A percentile compares a stretch with the other conserved stretches of the same genome.
phyloP scores from a whole-genome alignment of 2,797 vertebrate species.

The Emydoidea blandingii region DNA sequence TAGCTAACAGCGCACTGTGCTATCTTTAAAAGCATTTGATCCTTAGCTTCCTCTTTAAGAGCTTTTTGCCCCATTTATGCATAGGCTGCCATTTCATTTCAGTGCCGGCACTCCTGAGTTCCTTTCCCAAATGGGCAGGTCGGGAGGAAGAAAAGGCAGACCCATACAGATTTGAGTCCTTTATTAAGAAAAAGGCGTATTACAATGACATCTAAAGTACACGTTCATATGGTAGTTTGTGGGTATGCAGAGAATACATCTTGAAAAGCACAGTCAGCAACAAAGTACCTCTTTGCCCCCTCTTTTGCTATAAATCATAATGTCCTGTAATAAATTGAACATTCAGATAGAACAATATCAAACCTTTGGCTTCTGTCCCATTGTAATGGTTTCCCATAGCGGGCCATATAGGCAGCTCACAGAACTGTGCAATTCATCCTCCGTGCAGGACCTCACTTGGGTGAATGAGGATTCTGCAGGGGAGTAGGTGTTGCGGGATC shows the following conservation, averaged over 20 bases:
- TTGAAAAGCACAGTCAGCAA: slow-evolving; percentile 66
- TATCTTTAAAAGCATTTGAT: neutral
- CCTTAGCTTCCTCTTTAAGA: neutral
- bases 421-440: neutral
- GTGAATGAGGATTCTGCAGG: neutral
- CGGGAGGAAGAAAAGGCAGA: neutral
- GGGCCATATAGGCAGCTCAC: neutral
- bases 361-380: slow-evolving; percentile 24
- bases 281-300: neutral
- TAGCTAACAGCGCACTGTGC: neutral
- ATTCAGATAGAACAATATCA: slow-evolving; percentile 15
- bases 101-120: neutral
- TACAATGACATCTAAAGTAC: slow-evolving; percentile 67
- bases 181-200: slow-evolving; percentile 81
- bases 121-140: neutral
- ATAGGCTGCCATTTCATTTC: neutral
- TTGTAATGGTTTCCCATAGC: neutral
- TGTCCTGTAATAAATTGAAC: neutral
- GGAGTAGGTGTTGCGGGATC: neutral
- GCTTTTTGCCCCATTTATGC: neutral
- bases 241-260: slow-evolving; percentile 33
- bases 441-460: neutral
- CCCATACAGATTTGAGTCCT: slow-evolving; percentile 32
- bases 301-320: neutral
- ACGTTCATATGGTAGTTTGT: slow-evolving; percentile 66